A percentile compares a stretch with the other conserved stretches of the same genome.
These are phyloP conservation scores for Megalurothrips usitatus DNA, from an alignment of 2,888 invertebrate genomes.

Conservation along the genomic window DNA sequence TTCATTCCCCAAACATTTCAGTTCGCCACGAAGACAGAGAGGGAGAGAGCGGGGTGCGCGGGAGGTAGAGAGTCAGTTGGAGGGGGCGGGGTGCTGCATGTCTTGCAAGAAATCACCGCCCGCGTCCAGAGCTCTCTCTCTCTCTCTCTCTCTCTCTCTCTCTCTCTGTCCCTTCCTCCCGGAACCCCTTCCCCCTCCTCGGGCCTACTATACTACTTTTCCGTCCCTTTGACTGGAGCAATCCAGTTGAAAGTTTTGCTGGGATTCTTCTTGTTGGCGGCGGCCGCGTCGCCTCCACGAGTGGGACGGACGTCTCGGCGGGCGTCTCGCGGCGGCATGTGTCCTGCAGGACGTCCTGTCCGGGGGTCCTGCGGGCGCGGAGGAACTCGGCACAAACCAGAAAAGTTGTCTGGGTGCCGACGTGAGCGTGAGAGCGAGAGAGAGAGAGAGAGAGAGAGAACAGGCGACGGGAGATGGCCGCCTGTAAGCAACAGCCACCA, in stretches of 20 bases:
- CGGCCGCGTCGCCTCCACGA: no score
- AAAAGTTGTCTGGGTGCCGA: conserved; percentile 2
- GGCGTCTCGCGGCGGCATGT: not conserved
- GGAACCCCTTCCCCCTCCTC: not conserved
- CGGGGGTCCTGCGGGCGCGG: not conserved
- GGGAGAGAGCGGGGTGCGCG: not conserved
- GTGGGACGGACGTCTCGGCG: no score
- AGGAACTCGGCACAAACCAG: not conserved
- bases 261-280: not conserved
- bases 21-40: not conserved
- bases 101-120: not conserved
- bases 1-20: conserved; percentile 21
- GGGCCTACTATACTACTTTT: not conserved
- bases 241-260: conserved; percentile 10
- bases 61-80: not conserved
- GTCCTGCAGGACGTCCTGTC: not conserved
- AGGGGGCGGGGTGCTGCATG: not conserved
- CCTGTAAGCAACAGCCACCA: not conserved
- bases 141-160: not conserved
- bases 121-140: not conserved
- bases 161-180: not conserved
- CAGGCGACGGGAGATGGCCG: not conserved
- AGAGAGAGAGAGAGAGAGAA: not conserved
- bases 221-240: conserved; percentile 5
- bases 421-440: not conserved